Base-by-base conservation (phyloP, 1,140 invertebrate species). In the Drosophila kurseongensis region DNA sequence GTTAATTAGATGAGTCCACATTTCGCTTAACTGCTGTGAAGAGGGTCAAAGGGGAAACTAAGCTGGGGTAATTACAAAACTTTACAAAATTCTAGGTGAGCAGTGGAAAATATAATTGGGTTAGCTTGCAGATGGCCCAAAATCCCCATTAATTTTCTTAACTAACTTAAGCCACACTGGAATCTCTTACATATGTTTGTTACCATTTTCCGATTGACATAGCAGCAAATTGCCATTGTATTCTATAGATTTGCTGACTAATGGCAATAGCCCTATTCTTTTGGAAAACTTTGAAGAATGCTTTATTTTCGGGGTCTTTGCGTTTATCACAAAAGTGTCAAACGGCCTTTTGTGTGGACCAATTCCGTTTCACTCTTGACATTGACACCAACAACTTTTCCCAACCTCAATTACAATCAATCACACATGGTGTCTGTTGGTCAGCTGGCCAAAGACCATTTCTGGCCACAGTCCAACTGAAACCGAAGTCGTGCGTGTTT, bases 361-460 rank as follows among this genome's bases (percentile, higher is more conserved):
- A 68, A 41, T 75, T 63, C 55, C 59, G 36, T 51, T 65, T 56
- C 50, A 75, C 80, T 73, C 65, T 88, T 85, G 83, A 85, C 82
- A 85, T 85, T 85, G 83, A 86, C 82, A 85, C 73, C 67, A 41
- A 50, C 78, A 88, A 86, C 82, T 88, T 88, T 86, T 86, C 78
- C 82, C 69, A 45, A 73, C 69, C 83, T 79, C 82, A 86, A 86
- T 86, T 86, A 86, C 82, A 86, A 86, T 86, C 82, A 86, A 86
- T 86, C 83, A 86, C 82, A 86, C 77, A 73, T 88, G 80, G 60
- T 75, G 80, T 65, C 65, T 67, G 55, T 67, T 55, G 58, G 75
- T 78, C 74, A 71, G 41, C 60, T 71, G 66, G 78, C 61, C 78
- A 76, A 76, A 60, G 18, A 75, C 42, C 66, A 58, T 50, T 66